Percentiles rank a stretch among this genome's conserved stretches.
phyloP scores from a whole-genome alignment of 2,113 vertebrate genomes.

The Astur gentilis region DNA sequence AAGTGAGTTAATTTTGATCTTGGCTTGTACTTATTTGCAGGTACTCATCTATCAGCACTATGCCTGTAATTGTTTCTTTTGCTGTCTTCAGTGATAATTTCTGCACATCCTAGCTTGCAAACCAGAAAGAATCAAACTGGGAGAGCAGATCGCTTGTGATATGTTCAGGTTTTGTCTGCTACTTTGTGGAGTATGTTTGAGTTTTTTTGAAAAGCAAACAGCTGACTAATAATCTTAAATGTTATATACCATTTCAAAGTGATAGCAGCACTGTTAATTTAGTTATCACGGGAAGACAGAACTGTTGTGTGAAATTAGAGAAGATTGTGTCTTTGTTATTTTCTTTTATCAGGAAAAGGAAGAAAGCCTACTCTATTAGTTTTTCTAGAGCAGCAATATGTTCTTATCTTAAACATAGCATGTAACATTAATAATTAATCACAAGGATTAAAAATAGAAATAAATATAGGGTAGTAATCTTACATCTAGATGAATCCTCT shows the following conservation, averaged over 20 bases:
- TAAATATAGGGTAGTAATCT: constrained; percentile 24
- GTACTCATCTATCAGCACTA: neutral
- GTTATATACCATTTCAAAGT: neutral
- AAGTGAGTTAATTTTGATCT: constrained; percentile 12
- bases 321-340: neutral
- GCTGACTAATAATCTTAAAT: neutral
- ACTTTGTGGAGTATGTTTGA: neutral
- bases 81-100: neutral
- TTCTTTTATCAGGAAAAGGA: constrained; percentile 16
- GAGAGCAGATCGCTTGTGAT: neutral
- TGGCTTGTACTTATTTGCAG: neutral
- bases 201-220: neutral
- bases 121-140: neutral
- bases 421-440: constrained; percentile 53
- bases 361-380: neutral
- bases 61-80: neutral
- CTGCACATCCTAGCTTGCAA: neutral
- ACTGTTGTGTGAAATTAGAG: neutral
- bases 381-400: constrained; percentile 14
- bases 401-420: constrained; percentile 28
- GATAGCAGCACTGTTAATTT: neutral
- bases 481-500: neutral
- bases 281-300: neutral
- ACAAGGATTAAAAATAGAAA: constrained; percentile 52
- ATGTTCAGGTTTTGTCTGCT: neutral